phyloP scores from a whole-genome alignment of 2,113 vertebrate genomes.

The Clinocottus analis region DNA sequence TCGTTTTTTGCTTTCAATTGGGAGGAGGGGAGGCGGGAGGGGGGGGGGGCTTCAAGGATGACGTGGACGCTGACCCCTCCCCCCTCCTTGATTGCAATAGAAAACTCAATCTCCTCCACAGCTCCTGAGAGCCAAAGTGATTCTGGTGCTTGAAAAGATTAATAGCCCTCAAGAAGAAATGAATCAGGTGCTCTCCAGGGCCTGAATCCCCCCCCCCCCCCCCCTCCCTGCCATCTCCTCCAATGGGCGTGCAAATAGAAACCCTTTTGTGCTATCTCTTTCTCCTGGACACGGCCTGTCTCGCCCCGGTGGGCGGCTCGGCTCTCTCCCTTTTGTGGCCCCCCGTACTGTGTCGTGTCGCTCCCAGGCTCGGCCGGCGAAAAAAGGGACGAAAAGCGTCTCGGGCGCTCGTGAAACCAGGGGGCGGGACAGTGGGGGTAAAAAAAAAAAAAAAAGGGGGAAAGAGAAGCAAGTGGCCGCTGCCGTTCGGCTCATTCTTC shows the following conservation, averaged over 20 bases:
- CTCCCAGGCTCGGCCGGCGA: constrained; percentile 38
- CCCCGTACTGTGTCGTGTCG: constrained; percentile 26
- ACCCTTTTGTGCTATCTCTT: constrained; percentile 64
- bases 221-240: constrained; percentile 5
- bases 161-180: constrained; percentile 85
- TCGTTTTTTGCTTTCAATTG: constrained; percentile 33
- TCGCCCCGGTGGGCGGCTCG: neutral
- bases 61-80: constrained; percentile 30
- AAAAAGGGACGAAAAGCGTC: constrained; percentile 12
- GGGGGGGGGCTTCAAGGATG: constrained; percentile 61
- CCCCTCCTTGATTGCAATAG: constrained; percentile 72
- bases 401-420: neutral
- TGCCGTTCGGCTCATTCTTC: constrained; percentile 21
- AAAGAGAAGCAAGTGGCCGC: constrained; percentile 46
- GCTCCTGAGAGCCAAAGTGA: constrained; percentile 81
- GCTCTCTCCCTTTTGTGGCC: constrained; percentile 35
- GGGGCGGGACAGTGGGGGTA: too few species aligned
- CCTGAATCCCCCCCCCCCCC: too few species aligned
- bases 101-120: constrained; percentile 82
- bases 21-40: too few species aligned
- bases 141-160: constrained; percentile 83
- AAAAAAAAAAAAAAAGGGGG: neutral
- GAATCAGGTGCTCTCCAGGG: constrained; percentile 82
- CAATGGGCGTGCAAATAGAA: constrained; percentile 68
- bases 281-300: constrained; percentile 2